Evolutionary conservation across 2,113 vertebrate genomes (phyloP).

Genomic region (Bagarius yarrelli): DNA sequence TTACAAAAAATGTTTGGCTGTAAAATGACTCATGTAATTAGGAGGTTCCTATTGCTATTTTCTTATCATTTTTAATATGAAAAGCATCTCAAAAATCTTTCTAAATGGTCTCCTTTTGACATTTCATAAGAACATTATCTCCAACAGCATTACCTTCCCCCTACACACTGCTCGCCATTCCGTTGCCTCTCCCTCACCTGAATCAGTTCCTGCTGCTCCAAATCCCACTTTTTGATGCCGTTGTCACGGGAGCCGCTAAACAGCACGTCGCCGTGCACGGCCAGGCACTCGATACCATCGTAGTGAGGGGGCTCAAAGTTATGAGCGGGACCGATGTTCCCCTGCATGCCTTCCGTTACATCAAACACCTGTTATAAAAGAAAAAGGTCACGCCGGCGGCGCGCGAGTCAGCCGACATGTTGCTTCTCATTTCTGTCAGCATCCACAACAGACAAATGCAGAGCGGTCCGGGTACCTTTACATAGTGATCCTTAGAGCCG

Average conservation of each 20-base stretch:
- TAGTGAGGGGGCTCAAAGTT: constrained; percentile 98
- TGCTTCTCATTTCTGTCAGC: background rate
- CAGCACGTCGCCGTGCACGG: constrained; percentile 84
- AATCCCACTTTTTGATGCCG: constrained; percentile 96
- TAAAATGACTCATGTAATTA: too few species aligned
- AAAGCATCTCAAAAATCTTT: background rate
- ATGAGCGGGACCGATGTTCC: constrained; percentile 88
- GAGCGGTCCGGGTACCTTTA: constrained; percentile 79
- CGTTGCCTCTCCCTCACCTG: constrained; percentile 72
- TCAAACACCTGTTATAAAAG: constrained; percentile 82
- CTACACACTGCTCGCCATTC: background rate
- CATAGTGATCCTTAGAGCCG: constrained; percentile 95
- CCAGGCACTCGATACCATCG: constrained; percentile 91
- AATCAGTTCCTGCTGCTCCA: constrained; percentile 89
- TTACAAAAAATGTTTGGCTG: too few species aligned
- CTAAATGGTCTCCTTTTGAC: background rate
- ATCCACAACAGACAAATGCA: background rate
- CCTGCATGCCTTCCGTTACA: constrained; percentile 78
- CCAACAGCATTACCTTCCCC: background rate
- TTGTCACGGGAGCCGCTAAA: constrained; percentile 96
- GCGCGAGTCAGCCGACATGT: background rate
- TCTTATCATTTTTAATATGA: too few species aligned
- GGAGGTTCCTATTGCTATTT: too few species aligned
- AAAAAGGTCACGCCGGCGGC: background rate
- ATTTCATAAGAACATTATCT: background rate